phyloP scores from a whole-genome alignment of 2,113 vertebrate species.

The Morone chrysops region DNA sequence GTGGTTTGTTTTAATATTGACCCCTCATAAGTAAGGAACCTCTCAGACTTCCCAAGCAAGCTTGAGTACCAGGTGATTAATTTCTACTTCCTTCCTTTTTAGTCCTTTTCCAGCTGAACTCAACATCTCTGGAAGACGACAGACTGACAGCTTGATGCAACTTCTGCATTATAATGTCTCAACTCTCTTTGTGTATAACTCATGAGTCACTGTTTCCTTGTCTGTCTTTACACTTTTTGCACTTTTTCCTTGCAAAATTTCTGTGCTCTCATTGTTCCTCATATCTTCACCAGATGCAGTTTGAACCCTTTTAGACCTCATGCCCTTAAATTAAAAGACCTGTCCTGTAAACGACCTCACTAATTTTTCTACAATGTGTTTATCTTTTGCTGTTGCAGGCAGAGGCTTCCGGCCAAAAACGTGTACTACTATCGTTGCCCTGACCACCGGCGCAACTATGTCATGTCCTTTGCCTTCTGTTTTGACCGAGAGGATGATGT shows the following conservation, averaged over 20 bases:
- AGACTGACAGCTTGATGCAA: conserved; percentile 36
- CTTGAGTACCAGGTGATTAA: conserved; percentile 3
- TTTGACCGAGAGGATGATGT: conserved; percentile 95
- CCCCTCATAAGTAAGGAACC: background rate
- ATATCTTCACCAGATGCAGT: background rate
- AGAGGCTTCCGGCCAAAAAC: conserved; percentile 95
- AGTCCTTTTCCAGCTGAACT: conserved; percentile 6
- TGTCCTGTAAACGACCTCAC: background rate
- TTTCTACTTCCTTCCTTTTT: background rate
- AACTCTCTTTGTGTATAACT: conserved; percentile 13
- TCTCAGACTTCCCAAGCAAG: conserved; percentile 1
- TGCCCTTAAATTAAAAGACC: background rate
- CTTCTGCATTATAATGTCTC: conserved; percentile 27
- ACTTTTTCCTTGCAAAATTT: conserved; percentile 7
- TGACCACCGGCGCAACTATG: conserved; percentile 96
- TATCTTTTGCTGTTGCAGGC: conserved; percentile 85
- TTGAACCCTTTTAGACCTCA: background rate
- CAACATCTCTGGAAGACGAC: background rate
- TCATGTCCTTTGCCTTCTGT: conserved; percentile 99
- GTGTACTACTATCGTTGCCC: conserved; percentile 99
- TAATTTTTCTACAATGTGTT: conserved; percentile 31
- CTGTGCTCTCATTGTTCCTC: background rate
- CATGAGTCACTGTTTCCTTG: conserved; percentile 8
- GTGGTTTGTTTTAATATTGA: conserved; percentile 16
- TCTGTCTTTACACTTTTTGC: background rate